Percentiles rank a stretch among this genome's conserved stretches.
phyloP scores from a whole-genome alignment of 2,888 invertebrate genomes.

The Sphaerophoria taeniata region DNA sequence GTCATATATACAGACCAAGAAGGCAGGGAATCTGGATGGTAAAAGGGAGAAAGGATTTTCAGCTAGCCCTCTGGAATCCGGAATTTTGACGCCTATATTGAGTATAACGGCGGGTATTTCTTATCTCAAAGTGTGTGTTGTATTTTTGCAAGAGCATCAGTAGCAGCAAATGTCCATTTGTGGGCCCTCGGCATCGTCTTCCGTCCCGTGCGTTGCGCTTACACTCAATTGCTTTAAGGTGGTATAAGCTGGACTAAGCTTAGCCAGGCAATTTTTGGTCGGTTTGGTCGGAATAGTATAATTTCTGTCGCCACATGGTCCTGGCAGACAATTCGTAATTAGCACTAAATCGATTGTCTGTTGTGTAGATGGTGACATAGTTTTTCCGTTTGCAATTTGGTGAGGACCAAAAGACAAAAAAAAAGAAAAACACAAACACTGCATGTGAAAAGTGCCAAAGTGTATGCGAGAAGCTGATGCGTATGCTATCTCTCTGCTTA shows the following conservation, averaged over 20 bases:
- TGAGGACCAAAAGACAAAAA: background rate
- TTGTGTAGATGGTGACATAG: conserved; percentile 49
- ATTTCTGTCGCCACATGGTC: conserved; percentile 48
- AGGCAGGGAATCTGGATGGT: background rate
- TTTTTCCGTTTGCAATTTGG: conserved; percentile 27
- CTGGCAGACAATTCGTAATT: conserved; percentile 53
- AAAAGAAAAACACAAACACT: conserved; percentile 22
- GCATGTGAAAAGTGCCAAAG: conserved; percentile 55
- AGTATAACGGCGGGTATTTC: conserved; percentile 25
- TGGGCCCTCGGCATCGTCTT: too few species aligned
- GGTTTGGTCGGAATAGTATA: background rate
- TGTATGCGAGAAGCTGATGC: conserved; percentile 26
- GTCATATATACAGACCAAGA: conserved; percentile 22
- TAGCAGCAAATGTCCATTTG: background rate
- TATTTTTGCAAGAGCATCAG: conserved; percentile 27
- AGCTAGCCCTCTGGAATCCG: background rate
- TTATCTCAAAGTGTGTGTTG: conserved; percentile 31
- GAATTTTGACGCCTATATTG: conserved; percentile 1
- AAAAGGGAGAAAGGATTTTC: background rate
- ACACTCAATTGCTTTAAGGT: conserved; percentile 60
- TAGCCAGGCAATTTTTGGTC: conserved; percentile 42
- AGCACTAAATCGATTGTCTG: conserved; percentile 53
- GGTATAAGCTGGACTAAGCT: conserved; percentile 47
- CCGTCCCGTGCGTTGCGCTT: too few species aligned
- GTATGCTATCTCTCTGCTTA: conserved; percentile 36